Evolutionary conservation across 2,888 invertebrate species (phyloP).

Genomic region (Rhingia rostrata): DNA sequence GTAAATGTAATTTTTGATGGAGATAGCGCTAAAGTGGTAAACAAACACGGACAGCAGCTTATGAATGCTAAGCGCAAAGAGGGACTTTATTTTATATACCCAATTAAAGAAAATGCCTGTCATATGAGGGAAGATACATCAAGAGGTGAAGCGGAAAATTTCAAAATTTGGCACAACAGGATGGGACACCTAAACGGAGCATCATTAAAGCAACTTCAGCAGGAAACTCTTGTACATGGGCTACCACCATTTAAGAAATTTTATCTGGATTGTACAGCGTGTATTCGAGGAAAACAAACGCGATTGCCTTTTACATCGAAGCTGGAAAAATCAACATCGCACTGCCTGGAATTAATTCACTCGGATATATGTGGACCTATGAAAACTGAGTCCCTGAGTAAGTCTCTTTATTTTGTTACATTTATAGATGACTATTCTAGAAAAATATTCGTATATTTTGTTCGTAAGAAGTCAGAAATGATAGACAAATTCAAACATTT

Average conservation of each 20-base stretch:
- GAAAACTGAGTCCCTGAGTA: constrained; percentile 1
- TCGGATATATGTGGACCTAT: constrained; percentile 13
- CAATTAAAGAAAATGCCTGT: not conserved
- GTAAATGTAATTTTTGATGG: constrained; percentile 8
- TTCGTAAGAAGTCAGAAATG: constrained; percentile 6
- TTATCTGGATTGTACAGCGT: not conserved
- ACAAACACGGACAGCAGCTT: constrained; percentile 2
- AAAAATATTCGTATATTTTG: constrained; percentile 18
- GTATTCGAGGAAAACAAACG: constrained; percentile 34
- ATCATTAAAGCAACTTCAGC: constrained; percentile 11
- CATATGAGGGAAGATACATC: not conserved
- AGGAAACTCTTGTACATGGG: not conserved
- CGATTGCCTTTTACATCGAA: constrained; percentile 23
- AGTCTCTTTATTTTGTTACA: constrained; percentile 5
- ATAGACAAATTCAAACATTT: constrained; percentile 4
- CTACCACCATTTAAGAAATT: constrained; percentile 5
- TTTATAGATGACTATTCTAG: constrained; percentile 7
- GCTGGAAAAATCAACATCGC: constrained; percentile 23
- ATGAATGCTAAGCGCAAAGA: not conserved
- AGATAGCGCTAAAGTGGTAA: not conserved
- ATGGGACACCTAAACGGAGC: constrained; percentile 28
- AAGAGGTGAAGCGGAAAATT: not conserved
- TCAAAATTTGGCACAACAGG: constrained; percentile 18
- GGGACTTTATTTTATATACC: not conserved
- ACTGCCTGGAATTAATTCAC: constrained; percentile 46